phyloP scores from a whole-genome alignment of 1,140 invertebrate species.

The Parapsyche elsis region DNA sequence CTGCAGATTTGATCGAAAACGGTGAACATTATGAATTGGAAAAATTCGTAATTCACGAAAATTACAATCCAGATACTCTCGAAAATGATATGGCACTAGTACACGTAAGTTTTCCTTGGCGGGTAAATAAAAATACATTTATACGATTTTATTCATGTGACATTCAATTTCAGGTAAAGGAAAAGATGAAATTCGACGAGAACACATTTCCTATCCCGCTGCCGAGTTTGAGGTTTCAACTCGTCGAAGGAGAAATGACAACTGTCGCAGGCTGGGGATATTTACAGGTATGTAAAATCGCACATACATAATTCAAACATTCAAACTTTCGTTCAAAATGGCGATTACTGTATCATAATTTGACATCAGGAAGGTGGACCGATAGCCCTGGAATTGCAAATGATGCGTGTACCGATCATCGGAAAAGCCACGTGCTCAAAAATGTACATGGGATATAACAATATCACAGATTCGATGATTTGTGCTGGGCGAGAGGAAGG shows the following conservation, averaged over 20 bases:
- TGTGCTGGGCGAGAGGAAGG: constrained; percentile 56
- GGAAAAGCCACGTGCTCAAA: constrained; percentile 16
- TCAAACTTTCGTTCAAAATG: not conserved
- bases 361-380: constrained; percentile 37
- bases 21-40: constrained; percentile 58
- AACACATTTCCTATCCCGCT: constrained; percentile 35
- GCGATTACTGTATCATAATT: not conserved
- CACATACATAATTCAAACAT: not conserved
- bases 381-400: constrained; percentile 35
- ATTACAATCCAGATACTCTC: constrained; percentile 59
- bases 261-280: constrained; percentile 44
- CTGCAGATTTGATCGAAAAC: constrained; percentile 53
- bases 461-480: constrained; percentile 57
- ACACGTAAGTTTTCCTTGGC: constrained; percentile 52
- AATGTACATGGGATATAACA: constrained; percentile 32
- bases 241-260: constrained; percentile 20
- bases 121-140: not conserved
- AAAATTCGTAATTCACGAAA: constrained; percentile 60
- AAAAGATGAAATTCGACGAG: constrained; percentile 32
- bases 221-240: not conserved
- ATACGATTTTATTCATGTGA: not conserved
- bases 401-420: constrained; percentile 47
- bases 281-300: not conserved
- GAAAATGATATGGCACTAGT: constrained; percentile 70
- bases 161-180: constrained; percentile 27